Percentiles rank a stretch among this genome's conserved stretches.
Conservation (phyloP, 2,888 invertebrate species). For the Lordiphosa andalusiaca region DNA sequence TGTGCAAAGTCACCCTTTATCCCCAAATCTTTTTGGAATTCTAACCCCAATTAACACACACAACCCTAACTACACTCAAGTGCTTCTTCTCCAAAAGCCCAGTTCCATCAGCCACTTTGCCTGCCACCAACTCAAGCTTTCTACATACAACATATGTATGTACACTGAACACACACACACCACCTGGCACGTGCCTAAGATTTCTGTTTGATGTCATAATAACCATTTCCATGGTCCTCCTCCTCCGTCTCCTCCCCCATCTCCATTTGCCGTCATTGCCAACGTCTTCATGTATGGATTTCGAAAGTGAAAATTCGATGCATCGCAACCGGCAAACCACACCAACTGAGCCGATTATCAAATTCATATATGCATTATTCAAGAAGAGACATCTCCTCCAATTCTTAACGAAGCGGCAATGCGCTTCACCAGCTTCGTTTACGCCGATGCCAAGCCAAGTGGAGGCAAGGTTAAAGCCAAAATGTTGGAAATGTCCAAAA, state of each 20-base stretch:
- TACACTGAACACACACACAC: too few relatives aligned
- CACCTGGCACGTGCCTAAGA: conserved; percentile 26
- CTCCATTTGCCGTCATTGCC: conserved; percentile 4
- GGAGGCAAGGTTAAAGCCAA: conserved; percentile 1
- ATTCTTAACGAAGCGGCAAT: conserved; percentile 16
- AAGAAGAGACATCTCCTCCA: conserved; percentile 14
- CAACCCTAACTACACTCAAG: too few relatives aligned
- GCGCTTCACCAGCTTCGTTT: conserved; percentile 4
- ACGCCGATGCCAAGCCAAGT: not conserved
- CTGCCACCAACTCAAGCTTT: not conserved
- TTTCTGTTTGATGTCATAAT: conserved; percentile 41
- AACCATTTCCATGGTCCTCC: conserved; percentile 22
- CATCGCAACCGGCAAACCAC: conserved; percentile 15
- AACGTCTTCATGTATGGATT: conserved; percentile 18
- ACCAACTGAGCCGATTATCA: conserved; percentile 30
- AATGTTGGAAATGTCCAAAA: not conserved
- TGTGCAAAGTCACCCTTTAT: too few relatives aligned
- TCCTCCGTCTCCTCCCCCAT: conserved; percentile 6
- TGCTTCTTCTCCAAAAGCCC: too few relatives aligned
- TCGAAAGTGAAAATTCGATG: conserved; percentile 41
- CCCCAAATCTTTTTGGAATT: too few relatives aligned
- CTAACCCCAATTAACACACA: too few relatives aligned
- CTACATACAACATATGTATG: not conserved
- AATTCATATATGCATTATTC: conserved; percentile 42
- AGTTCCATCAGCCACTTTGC: conserved; percentile 6